These are phyloP conservation scores for Apteryx owenii DNA, from an alignment of 2,113 vertebrate species.

Conservation along the genomic window DNA sequence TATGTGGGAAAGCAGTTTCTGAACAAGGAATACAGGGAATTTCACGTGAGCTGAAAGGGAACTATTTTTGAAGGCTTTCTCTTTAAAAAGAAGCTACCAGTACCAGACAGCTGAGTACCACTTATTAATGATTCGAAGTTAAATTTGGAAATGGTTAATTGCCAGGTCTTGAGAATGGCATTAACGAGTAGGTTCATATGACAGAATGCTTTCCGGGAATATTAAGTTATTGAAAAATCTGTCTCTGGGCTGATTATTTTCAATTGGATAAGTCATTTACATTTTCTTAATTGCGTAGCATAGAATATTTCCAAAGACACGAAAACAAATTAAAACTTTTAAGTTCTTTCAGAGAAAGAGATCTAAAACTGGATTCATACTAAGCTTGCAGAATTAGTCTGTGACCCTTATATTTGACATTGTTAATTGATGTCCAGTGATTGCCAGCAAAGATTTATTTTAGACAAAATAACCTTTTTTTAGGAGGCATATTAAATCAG, in stretches of 20 bases:
- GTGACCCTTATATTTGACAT: constrained; percentile 42
- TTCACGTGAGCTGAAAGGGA: background rate
- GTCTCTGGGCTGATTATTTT: constrained; percentile 47
- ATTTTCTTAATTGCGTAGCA: constrained; percentile 56
- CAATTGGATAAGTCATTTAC: constrained; percentile 40
- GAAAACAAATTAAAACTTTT: constrained; percentile 34
- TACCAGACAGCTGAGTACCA: constrained; percentile 50
- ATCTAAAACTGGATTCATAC: background rate
- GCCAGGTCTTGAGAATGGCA: constrained; percentile 40
- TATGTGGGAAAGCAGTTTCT: background rate
- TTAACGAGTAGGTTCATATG: constrained; percentile 46
- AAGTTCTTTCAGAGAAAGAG: background rate
- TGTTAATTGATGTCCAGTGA: constrained; percentile 53
- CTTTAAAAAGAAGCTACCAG: background rate
- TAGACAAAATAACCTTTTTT: constrained; percentile 60
- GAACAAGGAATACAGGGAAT: background rate
- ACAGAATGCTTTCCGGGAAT: constrained; percentile 53
- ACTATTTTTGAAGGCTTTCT: constrained; percentile 16
- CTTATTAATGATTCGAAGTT: constrained; percentile 63
- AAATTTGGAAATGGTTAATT: constrained; percentile 69
- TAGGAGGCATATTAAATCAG: constrained; percentile 25
- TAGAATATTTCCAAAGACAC: constrained; percentile 33
- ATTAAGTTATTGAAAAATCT: constrained; percentile 60
- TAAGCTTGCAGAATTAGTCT: constrained; percentile 20
- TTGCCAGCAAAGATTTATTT: constrained; percentile 53